Conservation (phyloP, 1,140 invertebrate species). For the Penaeus vannamei region DNA sequence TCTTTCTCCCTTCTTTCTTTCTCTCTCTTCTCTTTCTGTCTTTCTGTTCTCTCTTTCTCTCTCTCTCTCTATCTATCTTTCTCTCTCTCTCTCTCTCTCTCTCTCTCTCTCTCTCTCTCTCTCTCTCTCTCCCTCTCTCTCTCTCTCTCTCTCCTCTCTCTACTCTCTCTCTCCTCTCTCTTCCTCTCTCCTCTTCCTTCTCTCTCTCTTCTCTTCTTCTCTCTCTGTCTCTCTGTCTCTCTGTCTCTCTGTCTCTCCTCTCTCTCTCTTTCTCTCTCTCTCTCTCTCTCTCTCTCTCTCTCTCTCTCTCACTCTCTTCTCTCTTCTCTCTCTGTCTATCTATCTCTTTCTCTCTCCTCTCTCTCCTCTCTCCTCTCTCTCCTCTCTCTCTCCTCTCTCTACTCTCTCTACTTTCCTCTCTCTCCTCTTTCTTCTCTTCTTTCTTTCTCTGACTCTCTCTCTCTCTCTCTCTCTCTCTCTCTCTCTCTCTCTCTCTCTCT, state of each 20-base stretch:
- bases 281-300: not conserved
- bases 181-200: not conserved
- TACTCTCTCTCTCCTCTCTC: constrained; percentile 24
- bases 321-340: not conserved
- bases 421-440: not conserved
- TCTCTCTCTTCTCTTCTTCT: not conserved
- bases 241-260: not conserved
- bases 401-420: not conserved
- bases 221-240: constrained; percentile 8
- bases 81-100: no score
- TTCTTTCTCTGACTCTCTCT: not conserved
- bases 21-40: no score
- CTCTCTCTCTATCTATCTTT: no score
- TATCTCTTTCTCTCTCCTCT: not conserved
- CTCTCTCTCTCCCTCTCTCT: not conserved
- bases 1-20: no score
- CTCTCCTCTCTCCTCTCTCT: not conserved
- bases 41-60: no score
- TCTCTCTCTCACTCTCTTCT: not conserved
- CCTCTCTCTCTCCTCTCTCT: no score
- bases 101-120: no score
- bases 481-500: not conserved
- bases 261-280: not conserved
- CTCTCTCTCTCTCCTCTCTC: constrained; percentile 35
- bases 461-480: not conserved